A percentile compares a stretch with the other conserved stretches of the same genome.
Evolutionary conservation across 1,140 invertebrate genomes (phyloP).

Genomic region (Phortica variegata): DNA sequence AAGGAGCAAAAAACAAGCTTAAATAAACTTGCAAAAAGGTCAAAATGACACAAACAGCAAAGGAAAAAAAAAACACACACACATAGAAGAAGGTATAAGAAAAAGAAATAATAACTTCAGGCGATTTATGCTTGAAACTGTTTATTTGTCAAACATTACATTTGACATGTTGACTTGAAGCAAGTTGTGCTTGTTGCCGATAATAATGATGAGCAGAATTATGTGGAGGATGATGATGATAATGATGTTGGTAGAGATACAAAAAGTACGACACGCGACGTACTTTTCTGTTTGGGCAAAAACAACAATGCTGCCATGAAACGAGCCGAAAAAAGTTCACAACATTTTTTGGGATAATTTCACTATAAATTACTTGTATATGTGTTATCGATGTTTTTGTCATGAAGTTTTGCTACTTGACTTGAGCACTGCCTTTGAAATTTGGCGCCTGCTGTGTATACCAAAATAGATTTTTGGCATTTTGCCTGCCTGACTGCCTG

Average conservation of each 20-base stretch:
- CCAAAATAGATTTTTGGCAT: too few species aligned
- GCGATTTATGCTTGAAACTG: constrained; percentile 47
- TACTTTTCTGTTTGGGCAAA: constrained; percentile 11
- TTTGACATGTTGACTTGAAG: constrained; percentile 52
- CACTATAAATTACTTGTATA: constrained; percentile 35
- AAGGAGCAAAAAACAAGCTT: too few species aligned
- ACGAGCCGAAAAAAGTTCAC: constrained; percentile 28
- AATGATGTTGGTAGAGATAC: not conserved
- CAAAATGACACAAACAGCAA: not conserved
- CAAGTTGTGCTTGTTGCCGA: too few species aligned
- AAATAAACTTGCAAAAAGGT: not conserved
- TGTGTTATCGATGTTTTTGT: constrained; percentile 54
- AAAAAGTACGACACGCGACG: constrained; percentile 27
- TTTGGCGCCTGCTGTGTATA: constrained; percentile 35
- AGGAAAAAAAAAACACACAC: constrained; percentile 7
- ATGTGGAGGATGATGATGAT: too few species aligned
- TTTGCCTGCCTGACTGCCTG: constrained; percentile 17
- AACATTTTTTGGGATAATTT: not conserved
- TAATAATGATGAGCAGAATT: too few species aligned
- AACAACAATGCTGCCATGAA: constrained; percentile 14
- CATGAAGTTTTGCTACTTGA: constrained; percentile 48
- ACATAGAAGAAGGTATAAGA: constrained; percentile 9
- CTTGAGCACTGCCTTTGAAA: constrained; percentile 36
- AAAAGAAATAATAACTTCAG: constrained; percentile 50
- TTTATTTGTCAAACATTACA: constrained; percentile 52